Evolutionary conservation across 1,140 invertebrate genomes (phyloP).

Genomic region (Pseudomyrmex gracilis): DNA sequence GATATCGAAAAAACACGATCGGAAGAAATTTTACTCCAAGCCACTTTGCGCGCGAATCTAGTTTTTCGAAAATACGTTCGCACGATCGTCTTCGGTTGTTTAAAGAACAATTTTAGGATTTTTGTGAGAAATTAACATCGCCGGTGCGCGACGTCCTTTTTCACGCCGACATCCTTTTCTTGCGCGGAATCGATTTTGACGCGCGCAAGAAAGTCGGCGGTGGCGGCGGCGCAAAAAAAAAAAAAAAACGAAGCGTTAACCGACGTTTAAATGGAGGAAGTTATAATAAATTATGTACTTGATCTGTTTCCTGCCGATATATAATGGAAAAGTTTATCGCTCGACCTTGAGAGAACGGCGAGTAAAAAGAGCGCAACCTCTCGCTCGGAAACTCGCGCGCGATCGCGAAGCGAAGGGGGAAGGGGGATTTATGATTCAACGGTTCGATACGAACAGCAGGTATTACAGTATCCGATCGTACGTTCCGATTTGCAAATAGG

Average conservation of each 20-base stretch:
- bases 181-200: conserved; percentile 1
- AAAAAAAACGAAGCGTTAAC: conserved; percentile 34
- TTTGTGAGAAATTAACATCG: conserved; percentile 15
- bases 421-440: conserved; percentile 12
- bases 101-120: neutral
- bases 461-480: neutral
- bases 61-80: neutral
- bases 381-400: conserved; percentile 14
- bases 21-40: neutral
- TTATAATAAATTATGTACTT: conserved; percentile 51
- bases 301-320: conserved; percentile 49
- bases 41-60: neutral
- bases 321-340: conserved; percentile 55
- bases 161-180: neutral
- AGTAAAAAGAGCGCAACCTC: conserved; percentile 20
- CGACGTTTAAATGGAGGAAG: conserved; percentile 46
- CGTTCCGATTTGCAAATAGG: conserved; percentile 3
- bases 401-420: neutral
- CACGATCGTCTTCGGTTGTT: neutral
- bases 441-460: too few species aligned
- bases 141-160: neutral
- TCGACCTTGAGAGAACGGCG: conserved; percentile 40
- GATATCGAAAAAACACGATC: neutral
- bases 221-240: conserved; percentile 2
- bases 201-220: neutral